Conservation (phyloP, 1,140 invertebrate genomes). For the Metaphire vulgaris region DNA sequence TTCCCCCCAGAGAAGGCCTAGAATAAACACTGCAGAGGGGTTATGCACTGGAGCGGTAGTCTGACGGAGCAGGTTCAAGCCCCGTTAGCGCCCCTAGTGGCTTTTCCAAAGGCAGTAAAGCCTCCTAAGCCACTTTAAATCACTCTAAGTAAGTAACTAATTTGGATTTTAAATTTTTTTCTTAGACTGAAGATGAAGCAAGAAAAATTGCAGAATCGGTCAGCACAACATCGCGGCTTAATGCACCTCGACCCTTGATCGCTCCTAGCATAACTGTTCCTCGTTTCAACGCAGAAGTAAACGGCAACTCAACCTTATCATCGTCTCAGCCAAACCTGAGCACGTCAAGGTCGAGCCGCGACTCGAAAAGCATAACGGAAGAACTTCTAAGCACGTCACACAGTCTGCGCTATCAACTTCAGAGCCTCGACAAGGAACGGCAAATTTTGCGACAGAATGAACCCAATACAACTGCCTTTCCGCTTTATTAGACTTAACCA, state of each 20-base stretch:
- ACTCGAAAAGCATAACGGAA: background rate
- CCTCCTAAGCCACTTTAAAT: too few species aligned
- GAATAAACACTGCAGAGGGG: too few species aligned
- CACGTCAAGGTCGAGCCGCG: background rate
- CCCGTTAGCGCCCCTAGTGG: too few species aligned
- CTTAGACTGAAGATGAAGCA: background rate
- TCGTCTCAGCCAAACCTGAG: background rate
- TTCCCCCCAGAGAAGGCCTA: too few species aligned
- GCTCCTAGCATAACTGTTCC: background rate
- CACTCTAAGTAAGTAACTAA: too few species aligned
- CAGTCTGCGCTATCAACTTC: background rate
- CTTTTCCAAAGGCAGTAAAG: too few species aligned
- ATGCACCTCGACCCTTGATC: background rate
- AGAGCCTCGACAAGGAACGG: background rate
- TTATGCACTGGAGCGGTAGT: too few species aligned
- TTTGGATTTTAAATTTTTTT: too few species aligned
- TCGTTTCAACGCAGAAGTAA: background rate
- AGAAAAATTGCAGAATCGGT: background rate
- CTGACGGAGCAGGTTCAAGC: too few species aligned
- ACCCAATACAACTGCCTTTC: background rate
- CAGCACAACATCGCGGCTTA: background rate
- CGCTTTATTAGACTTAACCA: background rate
- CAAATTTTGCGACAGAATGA: background rate
- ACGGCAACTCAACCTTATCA: background rate
- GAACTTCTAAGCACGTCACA: conserved; percentile 4